Evolutionary conservation across 2,113 vertebrate species (phyloP).

Genomic region (Strigops habroptila): DNA sequence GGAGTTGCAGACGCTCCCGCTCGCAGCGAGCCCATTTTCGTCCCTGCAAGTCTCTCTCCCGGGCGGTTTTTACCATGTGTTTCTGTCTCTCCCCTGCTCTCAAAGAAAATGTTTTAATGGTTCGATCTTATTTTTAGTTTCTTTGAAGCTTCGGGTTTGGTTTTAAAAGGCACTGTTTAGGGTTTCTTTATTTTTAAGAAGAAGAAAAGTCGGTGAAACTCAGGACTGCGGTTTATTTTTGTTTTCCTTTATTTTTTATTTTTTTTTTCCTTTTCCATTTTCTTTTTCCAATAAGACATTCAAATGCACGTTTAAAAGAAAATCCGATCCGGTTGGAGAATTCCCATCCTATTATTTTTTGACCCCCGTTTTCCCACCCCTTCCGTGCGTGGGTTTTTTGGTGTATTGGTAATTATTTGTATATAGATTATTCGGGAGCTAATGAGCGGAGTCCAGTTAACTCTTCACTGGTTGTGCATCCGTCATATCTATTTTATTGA

Average conservation of each 20-base stretch:
- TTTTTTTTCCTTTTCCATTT: not conserved
- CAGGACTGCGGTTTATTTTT: slow-evolving; percentile 67
- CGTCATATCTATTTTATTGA: slow-evolving; percentile 81
- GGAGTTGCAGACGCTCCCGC: not conserved
- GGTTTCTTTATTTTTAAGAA: slow-evolving; percentile 40
- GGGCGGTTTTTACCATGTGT: slow-evolving; percentile 6
- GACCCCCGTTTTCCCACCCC: not conserved
- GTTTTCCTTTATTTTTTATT: fast-evolving
- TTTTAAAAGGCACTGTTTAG: slow-evolving; percentile 56
- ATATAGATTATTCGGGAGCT: slow-evolving; percentile 77
- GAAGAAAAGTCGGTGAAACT: slow-evolving; percentile 71
- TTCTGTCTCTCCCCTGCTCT: not conserved
- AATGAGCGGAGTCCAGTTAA: slow-evolving; percentile 77
- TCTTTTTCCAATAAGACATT: slow-evolving; percentile 37
- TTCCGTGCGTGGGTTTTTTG: slow-evolving; percentile 56
- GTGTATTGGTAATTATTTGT: slow-evolving; percentile 82
- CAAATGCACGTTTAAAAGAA: slow-evolving; percentile 74
- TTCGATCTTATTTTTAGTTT: slow-evolving; percentile 42
- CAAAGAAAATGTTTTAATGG: slow-evolving; percentile 50
- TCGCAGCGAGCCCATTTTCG: not conserved
- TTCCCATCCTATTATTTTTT: not conserved
- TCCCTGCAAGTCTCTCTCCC: not conserved
- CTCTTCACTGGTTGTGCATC: slow-evolving; percentile 79
- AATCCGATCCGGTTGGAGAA: slow-evolving; percentile 57
- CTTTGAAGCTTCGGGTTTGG: slow-evolving; percentile 49